Base-by-base conservation (phyloP, 2,113 vertebrate species). In the Cheirogaleus medius region DNA sequence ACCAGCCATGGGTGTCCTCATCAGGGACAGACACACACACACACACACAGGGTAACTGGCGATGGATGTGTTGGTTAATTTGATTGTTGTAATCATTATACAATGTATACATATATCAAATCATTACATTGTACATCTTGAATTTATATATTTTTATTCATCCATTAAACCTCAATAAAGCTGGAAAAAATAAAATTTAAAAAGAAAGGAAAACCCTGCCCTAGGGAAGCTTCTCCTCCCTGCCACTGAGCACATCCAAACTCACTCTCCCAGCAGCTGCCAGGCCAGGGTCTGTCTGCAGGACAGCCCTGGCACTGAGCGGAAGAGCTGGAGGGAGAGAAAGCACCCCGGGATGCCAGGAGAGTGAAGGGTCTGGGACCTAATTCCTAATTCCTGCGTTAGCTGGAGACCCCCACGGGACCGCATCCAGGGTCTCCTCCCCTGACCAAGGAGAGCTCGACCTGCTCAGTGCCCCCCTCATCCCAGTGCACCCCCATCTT, bases 231-330 rank as follows among this genome's bases (percentile, higher is more conserved):
- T 52, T 42, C 37, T 27, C 32, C 34, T 2, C 25, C 44, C 58
- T 81, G 20, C 60, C 52, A 82, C 87, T 1, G 11, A 32, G 42
- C 15, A 71, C 27, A 60, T 73, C 56, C 49, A 18, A 29, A 66
- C 32, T 77, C 52, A 27, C 58, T 44, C 3, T 6, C 39, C n/a
- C 5, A n/a, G 25, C 0, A 4, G 56, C 58, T 9, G 44, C 54
- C 86, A 49, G 56, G 21, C 68, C 29, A 17, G 47, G 56, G 68
- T 14, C n/a, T 8, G 17, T 32, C 44, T n/a, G n/a, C 39, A 32
- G 2, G 5, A n/a, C 20, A 21, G 25, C 74, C 18, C 32, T 0
- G 52, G 21, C n/a, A 11, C 1, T 0, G 13, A 54, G 49, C 44
- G 21, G 60, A 49, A 11, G 44, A 15, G 37, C 4, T 20, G 21